Conservation (phyloP, 2,888 invertebrate genomes). For the Tiphia femorata region DNA sequence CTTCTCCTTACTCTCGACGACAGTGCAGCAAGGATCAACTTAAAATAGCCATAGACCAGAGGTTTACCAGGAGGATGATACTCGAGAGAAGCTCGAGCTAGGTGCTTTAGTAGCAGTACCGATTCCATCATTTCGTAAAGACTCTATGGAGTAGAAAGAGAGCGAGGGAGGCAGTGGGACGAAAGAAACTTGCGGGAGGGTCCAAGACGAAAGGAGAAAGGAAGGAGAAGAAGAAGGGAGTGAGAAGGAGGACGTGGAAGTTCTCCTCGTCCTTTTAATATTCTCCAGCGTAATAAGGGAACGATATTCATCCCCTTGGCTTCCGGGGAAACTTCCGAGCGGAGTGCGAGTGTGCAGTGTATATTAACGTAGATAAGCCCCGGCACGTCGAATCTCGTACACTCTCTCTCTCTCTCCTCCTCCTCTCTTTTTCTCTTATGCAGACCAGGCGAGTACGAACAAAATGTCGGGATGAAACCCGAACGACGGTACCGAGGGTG, state of each 20-base stretch:
- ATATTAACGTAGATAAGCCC: slow-evolving; percentile 39
- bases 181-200: no score
- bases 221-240: background rate
- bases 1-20: no score
- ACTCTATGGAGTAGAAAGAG: no score
- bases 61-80: no score
- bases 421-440: background rate
- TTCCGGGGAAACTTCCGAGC: slow-evolving; percentile 17
- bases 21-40: no score
- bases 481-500: slow-evolving; percentile 21
- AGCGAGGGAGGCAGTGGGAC: no score
- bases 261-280: slow-evolving; percentile 25
- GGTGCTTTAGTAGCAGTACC: no score
- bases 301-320: slow-evolving; percentile 27
- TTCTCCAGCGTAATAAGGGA: slow-evolving; percentile 19
- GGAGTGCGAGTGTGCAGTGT: slow-evolving; percentile 22
- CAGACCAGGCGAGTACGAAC: slow-evolving; percentile 5
- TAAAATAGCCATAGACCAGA: no score
- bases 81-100: no score
- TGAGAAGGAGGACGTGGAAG: background rate
- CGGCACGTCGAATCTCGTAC: slow-evolving; percentile 6
- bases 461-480: slow-evolving; percentile 37
- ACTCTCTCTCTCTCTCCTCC: no score
- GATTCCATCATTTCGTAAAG: no score
- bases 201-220: no score